Evolutionary conservation across 2,113 vertebrate species (phyloP), one percentile per base, ranked within the genome.

Genomic region (Phaethon lepturus): DNA sequence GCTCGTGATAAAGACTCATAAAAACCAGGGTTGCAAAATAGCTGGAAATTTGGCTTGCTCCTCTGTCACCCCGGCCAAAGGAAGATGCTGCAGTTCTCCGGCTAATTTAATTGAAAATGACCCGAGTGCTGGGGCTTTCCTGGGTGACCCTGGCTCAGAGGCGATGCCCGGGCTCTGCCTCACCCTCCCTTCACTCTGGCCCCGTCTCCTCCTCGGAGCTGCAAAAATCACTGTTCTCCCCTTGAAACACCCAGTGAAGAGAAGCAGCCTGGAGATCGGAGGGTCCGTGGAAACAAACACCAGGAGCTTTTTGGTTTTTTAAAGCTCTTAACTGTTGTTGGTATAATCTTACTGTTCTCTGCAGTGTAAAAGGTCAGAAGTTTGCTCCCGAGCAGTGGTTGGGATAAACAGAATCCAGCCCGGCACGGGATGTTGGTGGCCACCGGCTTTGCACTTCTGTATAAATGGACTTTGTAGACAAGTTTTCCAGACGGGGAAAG

Each of bases 181-280:
- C 59, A 17, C 45, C 14, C 29, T 67, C 35, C 80, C 74, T 17
- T 64, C 0, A 0, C 63, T 66, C 17, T 20, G 18, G 40, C 29
- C 17, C 17, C 1, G 0, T 42, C 47, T 63, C 4, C 35, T 68
- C 3, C 0, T 10, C n/a, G 40, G 28, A 66, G 67, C 67, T 60
- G 45, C 45, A 62, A 42, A 58, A 74, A 17, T 47, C 18, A 40
- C 17, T 26, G 17, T 2, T 42, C 45, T 68, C 40, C 53, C 49
- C 47, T 62, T 31, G 55, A 55, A 81, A 76, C 13, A 11, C 44
- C 13, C 77, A 29, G 71, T 1, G 3, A 63, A 28, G 8, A 25
- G 84, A 35, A 75, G 26, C 77, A 58, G 84, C 49, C 55, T 12
- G 18, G 49, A 42, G 35, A 50, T 33, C 3, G 3, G 64, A 58